Evolutionary conservation across 2,797 vertebrate genomes (phyloP).

Genomic region (Helicolenus hilgendorfi): DNA sequence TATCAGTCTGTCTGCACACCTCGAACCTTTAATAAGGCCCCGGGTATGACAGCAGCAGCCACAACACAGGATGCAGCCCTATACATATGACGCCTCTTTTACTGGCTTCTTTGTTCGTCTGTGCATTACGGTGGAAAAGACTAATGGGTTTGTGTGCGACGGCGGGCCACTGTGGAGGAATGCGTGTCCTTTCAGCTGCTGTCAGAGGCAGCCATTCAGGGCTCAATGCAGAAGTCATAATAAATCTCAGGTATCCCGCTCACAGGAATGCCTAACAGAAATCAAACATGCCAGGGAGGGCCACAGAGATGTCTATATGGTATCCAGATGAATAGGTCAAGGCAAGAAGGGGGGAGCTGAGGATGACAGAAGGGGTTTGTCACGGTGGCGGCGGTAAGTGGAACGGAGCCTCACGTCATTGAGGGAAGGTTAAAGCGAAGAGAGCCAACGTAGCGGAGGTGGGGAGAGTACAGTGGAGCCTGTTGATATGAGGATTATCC

Average conservation of each 20-base stretch:
- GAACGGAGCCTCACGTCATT: slow-evolving; percentile 26
- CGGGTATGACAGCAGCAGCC: slow-evolving; percentile 42
- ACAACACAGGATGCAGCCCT: slow-evolving; percentile 35
- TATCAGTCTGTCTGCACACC: slow-evolving; percentile 51
- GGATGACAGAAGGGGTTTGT: slow-evolving; percentile 51
- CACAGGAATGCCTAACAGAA: slow-evolving; percentile 58
- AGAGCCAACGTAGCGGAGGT: slow-evolving; percentile 15
- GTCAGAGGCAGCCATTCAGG: slow-evolving; percentile 72
- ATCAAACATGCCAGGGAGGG: slow-evolving; percentile 57
- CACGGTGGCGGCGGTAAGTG: slow-evolving; percentile 27
- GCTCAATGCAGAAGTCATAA: slow-evolving; percentile 69
- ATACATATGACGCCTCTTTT: slow-evolving; percentile 35
- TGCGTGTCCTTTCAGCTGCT: slow-evolving; percentile 77
- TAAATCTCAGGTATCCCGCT: slow-evolving; percentile 79
- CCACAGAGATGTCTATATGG: slow-evolving; percentile 1
- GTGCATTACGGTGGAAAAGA: slow-evolving; percentile 44
- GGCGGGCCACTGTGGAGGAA: slow-evolving; percentile 65
- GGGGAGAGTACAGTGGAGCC: slow-evolving; percentile 48
- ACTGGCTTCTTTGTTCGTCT: slow-evolving; percentile 52
- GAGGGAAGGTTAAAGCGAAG: slow-evolving; percentile 35
- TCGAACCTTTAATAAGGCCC: slow-evolving; percentile 59
- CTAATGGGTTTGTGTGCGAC: slow-evolving; percentile 63
- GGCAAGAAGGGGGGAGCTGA: background rate
- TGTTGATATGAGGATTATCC: slow-evolving; percentile 70
- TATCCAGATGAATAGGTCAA: slow-evolving; percentile 49